These are phyloP conservation scores for Aleadryas rufinucha DNA, from an alignment of 2,113 vertebrate species.

Conservation along the genomic window DNA sequence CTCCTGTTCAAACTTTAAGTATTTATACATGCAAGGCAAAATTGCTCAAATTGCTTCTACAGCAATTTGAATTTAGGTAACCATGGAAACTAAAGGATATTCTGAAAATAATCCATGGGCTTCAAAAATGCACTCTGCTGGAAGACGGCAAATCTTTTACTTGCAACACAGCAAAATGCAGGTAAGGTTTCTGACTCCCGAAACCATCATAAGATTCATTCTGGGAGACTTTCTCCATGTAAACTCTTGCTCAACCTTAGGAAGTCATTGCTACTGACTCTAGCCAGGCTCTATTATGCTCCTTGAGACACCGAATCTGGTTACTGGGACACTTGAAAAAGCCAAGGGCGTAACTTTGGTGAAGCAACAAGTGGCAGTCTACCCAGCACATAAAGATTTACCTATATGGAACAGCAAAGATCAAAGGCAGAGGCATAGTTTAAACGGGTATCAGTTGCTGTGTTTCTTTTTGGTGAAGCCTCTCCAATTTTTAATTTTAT, in stretches of 20 bases:
- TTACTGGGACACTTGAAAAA: not conserved
- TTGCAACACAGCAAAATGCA: not conserved
- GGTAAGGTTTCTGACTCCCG: not conserved
- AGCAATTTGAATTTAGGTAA: slow-evolving; percentile 40
- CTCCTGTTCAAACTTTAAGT: slow-evolving; percentile 7
- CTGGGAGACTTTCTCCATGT: not conserved
- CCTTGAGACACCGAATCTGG: not conserved
- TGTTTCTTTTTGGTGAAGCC: not conserved
- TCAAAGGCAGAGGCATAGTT: not conserved
- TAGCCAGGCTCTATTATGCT: not conserved
- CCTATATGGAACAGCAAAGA: not conserved
- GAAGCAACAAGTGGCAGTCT: not conserved
- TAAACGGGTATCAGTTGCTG: not conserved
- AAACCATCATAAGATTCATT: not conserved
- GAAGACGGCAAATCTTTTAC: not conserved
- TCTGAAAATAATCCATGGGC: slow-evolving; percentile 43
- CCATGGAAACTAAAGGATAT: slow-evolving; percentile 51
- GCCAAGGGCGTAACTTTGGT: not conserved
- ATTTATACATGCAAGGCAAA: slow-evolving; percentile 26
- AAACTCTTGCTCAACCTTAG: not conserved
- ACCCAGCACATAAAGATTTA: not conserved
- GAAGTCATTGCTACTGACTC: not conserved
- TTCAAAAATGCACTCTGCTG: not conserved
- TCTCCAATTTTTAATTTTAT: not conserved
- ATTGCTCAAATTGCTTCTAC: slow-evolving; percentile 30